A percentile compares a stretch with the other conserved stretches of the same genome.
phyloP scores from a whole-genome alignment of 2,113 vertebrate genomes.

The Etia nguti region DNA sequence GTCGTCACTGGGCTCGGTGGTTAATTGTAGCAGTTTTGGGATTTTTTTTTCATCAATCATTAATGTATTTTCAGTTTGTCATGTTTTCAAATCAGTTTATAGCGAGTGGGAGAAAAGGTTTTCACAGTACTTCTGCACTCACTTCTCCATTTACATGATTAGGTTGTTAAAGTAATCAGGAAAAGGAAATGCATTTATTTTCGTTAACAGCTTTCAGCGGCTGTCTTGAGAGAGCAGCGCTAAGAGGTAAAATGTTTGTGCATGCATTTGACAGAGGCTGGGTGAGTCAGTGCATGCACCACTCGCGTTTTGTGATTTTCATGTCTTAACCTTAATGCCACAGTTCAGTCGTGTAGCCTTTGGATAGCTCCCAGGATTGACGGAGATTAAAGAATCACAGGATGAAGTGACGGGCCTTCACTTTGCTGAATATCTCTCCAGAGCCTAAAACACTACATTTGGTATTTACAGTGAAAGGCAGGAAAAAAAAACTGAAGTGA shows the following conservation, averaged over 20 bases:
- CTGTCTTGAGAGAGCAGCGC: neutral
- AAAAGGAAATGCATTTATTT: slow-evolving; percentile 48
- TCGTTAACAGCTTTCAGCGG: neutral
- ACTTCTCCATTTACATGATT: neutral
- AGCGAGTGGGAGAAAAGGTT: neutral
- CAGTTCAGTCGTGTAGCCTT: slow-evolving; percentile 11
- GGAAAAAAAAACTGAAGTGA: rapidly evolving
- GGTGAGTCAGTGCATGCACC: neutral
- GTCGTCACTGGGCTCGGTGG: neutral
- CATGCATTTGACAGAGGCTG: neutral
- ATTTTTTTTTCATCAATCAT: neutral
- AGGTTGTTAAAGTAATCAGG: slow-evolving; percentile 36
- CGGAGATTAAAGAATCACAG: neutral
- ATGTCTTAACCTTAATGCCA: slow-evolving; percentile 15
- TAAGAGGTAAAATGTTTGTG: neutral
- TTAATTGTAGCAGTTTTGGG: neutral
- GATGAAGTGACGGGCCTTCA: neutral
- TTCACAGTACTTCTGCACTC: neutral
- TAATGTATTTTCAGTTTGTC: neutral
- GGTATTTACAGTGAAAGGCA: neutral
- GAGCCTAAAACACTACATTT: neutral
- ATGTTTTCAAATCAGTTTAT: neutral
- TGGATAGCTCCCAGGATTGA: neutral
- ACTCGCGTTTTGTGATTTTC: neutral
- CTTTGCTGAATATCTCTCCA: neutral